phyloP scores from a whole-genome alignment of 2,113 vertebrate species.

The Lasiurus borealis region DNA sequence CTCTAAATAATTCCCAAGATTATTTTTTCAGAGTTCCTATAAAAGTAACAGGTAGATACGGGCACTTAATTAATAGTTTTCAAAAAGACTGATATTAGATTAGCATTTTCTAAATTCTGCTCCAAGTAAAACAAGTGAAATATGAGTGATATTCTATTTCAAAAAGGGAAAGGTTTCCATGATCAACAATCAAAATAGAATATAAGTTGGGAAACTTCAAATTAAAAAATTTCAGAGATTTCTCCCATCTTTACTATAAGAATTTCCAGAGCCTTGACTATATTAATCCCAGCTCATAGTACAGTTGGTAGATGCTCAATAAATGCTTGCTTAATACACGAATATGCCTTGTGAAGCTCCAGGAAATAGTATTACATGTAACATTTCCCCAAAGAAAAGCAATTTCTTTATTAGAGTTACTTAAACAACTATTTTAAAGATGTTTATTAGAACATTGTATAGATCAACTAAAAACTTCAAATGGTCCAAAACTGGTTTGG shows the following conservation, averaged over 20 bases:
- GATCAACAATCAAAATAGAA: neutral
- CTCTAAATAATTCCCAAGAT: constrained; percentile 21
- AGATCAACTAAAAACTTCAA: neutral
- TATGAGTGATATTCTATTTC: neutral
- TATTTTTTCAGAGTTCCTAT: neutral
- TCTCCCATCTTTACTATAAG: neutral
- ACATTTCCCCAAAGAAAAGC: neutral
- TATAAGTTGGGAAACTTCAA: neutral
- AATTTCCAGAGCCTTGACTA: constrained; percentile 23
- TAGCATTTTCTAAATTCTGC: constrained; percentile 30
- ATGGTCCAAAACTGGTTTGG: neutral
- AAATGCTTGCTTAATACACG: neutral
- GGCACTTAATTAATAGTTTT: constrained; percentile 18
- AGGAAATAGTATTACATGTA: neutral
- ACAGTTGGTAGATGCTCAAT: neutral
- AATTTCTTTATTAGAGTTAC: neutral
- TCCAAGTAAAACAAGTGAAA: neutral
- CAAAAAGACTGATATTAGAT: neutral
- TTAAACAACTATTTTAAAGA: constrained; percentile 30
- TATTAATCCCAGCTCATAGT: neutral
- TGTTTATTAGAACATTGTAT: neutral
- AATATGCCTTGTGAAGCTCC: neutral
- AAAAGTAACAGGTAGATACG: neutral
- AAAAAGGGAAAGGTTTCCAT: neutral
- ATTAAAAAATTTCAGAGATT: neutral